Evolutionary conservation across 37 sponge, comb jelly and placozoan genomes (phyloP).

Genomic region (Oopsacas minuta): DNA sequence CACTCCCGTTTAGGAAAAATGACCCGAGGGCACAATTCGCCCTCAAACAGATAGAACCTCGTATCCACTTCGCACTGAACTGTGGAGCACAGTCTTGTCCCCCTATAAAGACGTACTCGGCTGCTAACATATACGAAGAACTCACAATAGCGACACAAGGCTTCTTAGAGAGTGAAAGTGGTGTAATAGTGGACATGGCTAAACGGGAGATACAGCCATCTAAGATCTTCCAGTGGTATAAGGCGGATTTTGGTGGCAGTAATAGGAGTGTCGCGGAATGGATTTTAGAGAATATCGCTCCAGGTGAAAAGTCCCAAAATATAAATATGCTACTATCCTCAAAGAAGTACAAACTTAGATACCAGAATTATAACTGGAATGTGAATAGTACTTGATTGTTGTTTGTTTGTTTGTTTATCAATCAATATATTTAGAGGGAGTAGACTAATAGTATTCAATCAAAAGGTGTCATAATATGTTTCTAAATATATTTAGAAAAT

Average conservation of each 20-base stretch:
- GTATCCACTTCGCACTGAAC: constrained; percentile 93
- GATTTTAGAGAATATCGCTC: not conserved
- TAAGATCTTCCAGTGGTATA: constrained; percentile 89
- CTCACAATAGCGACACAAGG: constrained; percentile 50
- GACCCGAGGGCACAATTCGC: constrained; percentile 63
- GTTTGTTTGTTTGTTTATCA: not conserved
- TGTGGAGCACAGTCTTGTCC: constrained; percentile 96
- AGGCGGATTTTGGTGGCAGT: constrained; percentile 71
- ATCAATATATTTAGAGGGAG: not conserved
- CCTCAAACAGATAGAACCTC: constrained; percentile 50
- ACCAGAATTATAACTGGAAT: constrained; percentile 66
- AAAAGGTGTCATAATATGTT: too few species aligned
- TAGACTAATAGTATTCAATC: not conserved
- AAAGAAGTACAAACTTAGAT: constrained; percentile 41
- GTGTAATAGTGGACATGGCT: constrained; percentile 32
- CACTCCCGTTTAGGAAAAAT: constrained; percentile 51
- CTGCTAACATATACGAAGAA: constrained; percentile 68
- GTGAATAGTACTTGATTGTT: constrained; percentile 26
- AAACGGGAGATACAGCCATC: constrained; percentile 46
- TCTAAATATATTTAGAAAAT: too few species aligned
- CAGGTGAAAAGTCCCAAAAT: not conserved
- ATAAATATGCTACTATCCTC: not conserved
- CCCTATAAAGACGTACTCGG: constrained; percentile 77
- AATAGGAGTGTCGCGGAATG: constrained; percentile 39
- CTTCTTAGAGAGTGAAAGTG: constrained; percentile 56